phyloP scores from a whole-genome alignment of 2,113 vertebrate genomes.

The Embiotoca jacksoni region DNA sequence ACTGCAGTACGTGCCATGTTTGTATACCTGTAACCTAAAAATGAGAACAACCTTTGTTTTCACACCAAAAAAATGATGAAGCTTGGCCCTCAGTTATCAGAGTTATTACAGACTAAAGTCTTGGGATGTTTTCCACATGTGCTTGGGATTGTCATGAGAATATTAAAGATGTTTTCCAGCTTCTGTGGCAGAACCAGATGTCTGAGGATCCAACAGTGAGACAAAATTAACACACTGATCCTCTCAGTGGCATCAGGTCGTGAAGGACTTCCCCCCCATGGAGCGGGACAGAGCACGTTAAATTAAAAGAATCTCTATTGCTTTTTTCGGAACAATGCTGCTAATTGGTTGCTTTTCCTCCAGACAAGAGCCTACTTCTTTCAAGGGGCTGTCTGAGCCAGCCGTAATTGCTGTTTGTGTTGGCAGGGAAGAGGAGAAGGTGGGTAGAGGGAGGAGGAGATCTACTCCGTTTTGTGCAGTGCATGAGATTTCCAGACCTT shows the following conservation, averaged over 20 bases:
- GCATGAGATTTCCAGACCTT: slow-evolving; percentile 89
- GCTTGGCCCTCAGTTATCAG: slow-evolving; percentile 86
- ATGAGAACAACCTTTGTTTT: slow-evolving; percentile 77
- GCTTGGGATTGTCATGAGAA: slow-evolving; percentile 91
- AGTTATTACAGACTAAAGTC: slow-evolving; percentile 90
- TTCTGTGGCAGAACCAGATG: slow-evolving; percentile 93
- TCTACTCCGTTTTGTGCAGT: slow-evolving; percentile 87
- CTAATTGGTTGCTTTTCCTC: slow-evolving; percentile 88
- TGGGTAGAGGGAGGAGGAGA: slow-evolving; percentile 73
- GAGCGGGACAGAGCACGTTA: slow-evolving; percentile 55
- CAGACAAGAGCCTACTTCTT: slow-evolving; percentile 89
- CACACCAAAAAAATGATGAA: slow-evolving; percentile 83
- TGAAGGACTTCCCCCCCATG: slow-evolving; percentile 72
- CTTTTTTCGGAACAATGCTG: slow-evolving; percentile 85
- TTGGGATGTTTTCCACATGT: slow-evolving; percentile 96
- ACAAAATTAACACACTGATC: slow-evolving; percentile 88
- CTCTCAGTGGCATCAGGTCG: slow-evolving; percentile 89
- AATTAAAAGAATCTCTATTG: slow-evolving; percentile 70
- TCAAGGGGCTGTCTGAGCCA: slow-evolving; percentile 86
- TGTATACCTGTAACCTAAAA: not conserved
- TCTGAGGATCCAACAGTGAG: slow-evolving; percentile 88
- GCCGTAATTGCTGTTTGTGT: slow-evolving; percentile 93
- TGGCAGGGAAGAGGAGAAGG: slow-evolving; percentile 83
- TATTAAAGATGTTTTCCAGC: slow-evolving; percentile 95
- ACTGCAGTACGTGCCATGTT: not conserved